Percentiles rank a stretch among this genome's conserved stretches.
These are phyloP conservation scores for Myotis davidii DNA, from an alignment of 2,113 vertebrate species.

Conservation along the genomic window DNA sequence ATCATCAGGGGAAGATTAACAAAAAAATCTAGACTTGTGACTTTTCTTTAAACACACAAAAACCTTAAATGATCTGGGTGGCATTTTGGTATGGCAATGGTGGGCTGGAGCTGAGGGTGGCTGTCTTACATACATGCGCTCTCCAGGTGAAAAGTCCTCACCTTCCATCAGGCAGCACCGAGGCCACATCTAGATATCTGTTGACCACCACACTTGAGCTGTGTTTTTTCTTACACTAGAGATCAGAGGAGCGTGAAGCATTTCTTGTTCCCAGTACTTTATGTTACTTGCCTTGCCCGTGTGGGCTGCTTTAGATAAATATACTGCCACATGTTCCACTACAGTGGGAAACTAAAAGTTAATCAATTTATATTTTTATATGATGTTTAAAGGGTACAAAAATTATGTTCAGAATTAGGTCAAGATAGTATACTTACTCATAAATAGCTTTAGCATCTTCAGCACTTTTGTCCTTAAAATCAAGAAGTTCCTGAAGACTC, in stretches of 20 bases:
- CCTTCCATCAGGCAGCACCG: not conserved
- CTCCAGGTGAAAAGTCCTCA: not conserved
- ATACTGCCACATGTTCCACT: not conserved
- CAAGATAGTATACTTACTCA: conserved; percentile 86
- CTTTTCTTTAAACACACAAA: conserved; percentile 39
- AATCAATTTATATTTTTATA: not conserved
- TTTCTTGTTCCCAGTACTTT: not conserved
- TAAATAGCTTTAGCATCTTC: conserved; percentile 89
- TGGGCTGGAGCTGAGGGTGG: not conserved
- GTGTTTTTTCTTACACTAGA: not conserved
- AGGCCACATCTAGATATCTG: not conserved
- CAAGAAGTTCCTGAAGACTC: conserved; percentile 95
- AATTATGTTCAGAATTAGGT: conserved; percentile 61
- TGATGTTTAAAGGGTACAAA: not conserved
- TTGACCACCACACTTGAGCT: not conserved
- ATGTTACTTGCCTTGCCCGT: not conserved
- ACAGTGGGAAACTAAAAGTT: not conserved
- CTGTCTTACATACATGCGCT: not conserved
- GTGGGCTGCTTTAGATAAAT: not conserved
- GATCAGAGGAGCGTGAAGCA: not conserved
- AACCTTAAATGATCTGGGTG: not conserved
- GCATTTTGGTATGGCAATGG: not conserved
- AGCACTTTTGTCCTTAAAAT: conserved; percentile 94
- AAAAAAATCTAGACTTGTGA: conserved; percentile 8
- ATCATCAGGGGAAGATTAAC: too few species aligned